These are phyloP conservation scores for Coelopa pilipes DNA, from an alignment of 2,888 invertebrate species.

Conservation along the genomic window DNA sequence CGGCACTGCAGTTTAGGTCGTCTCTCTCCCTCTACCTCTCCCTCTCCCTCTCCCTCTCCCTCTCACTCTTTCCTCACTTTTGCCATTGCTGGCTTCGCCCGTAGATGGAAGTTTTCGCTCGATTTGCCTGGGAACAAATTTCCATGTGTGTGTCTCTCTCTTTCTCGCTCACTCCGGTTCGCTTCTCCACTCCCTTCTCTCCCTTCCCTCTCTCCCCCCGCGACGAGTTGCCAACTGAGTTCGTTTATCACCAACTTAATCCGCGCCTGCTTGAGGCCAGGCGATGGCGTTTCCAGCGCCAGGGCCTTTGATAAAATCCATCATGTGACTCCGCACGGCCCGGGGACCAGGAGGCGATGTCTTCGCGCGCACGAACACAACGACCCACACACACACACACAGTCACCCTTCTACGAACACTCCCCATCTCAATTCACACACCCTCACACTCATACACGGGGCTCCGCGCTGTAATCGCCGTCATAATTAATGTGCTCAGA, in stretches of 20 bases:
- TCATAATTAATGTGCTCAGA: slow-evolving; percentile 17
- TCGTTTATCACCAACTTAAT: slow-evolving; percentile 7
- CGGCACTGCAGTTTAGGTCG: slow-evolving; percentile 15
- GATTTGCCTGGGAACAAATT: no score
- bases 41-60: no score
- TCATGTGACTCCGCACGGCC: not conserved
- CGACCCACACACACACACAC: no score
- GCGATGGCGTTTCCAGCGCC: not conserved
- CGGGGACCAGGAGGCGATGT: no score
- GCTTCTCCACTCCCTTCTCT: no score
- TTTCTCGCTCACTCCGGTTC: no score
- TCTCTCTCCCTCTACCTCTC: not conserved
- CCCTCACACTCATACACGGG: no score
- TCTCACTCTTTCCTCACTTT: no score
- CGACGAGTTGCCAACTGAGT: not conserved
- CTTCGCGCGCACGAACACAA: not conserved
- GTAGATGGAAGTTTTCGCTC: no score
- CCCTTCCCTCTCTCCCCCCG: no score
- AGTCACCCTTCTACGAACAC: not conserved
- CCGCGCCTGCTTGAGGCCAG: not conserved
- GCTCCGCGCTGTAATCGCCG: not conserved
- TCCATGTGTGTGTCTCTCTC: no score
- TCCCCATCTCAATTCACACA: not conserved
- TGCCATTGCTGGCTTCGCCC: no score
- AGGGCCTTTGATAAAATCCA: not conserved